A percentile compares a stretch with the other conserved stretches of the same genome.
Evolutionary conservation across 2,888 invertebrate species (phyloP).

Genomic region (Odontothrips loti): DNA sequence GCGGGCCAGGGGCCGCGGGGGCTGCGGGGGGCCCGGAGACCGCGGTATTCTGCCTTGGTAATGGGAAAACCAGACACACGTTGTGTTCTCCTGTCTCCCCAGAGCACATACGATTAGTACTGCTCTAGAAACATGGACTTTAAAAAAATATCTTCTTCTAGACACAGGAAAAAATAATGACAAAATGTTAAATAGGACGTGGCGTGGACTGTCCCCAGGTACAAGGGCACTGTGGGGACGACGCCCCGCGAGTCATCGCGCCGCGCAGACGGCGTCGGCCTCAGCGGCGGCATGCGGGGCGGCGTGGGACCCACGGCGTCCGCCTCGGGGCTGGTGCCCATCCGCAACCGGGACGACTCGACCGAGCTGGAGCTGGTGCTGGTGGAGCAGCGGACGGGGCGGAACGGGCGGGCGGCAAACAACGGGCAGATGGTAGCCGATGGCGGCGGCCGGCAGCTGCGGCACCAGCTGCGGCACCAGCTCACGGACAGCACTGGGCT

Average conservation of each 20-base stretch:
- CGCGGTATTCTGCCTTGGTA: no score
- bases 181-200: no score
- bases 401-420: neutral
- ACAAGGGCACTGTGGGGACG: neutral
- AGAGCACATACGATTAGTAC: no score
- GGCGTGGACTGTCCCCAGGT: conserved; percentile 1
- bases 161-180: no score
- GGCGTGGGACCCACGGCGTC: neutral
- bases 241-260: neutral
- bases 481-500: neutral
- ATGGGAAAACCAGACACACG: no score
- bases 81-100: no score
- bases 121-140: no score
- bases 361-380: conserved; percentile 19
- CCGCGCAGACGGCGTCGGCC: neutral
- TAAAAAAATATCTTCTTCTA: no score
- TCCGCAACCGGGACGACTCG: neutral
- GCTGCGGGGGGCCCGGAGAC: no score
- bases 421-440: neutral
- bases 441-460: neutral
- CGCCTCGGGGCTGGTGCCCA: neutral
- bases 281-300: neutral
- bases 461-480: neutral
- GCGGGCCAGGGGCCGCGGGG: no score
- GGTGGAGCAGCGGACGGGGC: neutral